Evolutionary conservation across 1,140 invertebrate genomes (phyloP).

Genomic region (Samia ricini): DNA sequence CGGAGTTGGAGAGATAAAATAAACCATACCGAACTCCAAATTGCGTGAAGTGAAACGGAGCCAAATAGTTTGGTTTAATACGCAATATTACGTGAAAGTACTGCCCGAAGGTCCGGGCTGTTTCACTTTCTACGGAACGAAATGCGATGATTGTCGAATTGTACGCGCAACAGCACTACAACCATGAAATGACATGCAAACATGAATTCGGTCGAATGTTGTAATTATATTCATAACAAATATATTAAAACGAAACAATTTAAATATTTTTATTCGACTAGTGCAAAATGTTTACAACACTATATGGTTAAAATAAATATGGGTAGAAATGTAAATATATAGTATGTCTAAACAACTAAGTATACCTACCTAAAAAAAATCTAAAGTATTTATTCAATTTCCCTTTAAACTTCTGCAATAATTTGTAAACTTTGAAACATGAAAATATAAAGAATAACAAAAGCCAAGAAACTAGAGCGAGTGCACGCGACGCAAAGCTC

Average conservation of each 20-base stretch:
- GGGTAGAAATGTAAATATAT: too few relatives aligned
- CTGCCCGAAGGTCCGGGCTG: slow-evolving; percentile 41
- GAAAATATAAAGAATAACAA: slow-evolving; percentile 19
- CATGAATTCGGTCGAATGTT: neutral
- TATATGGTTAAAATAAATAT: too few relatives aligned
- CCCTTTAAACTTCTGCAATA: neutral
- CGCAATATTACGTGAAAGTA: slow-evolving; percentile 39
- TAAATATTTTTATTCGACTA: too few relatives aligned
- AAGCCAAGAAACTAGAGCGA: slow-evolving; percentile 39
- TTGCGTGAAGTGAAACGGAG: neutral
- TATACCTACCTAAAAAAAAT: too few relatives aligned
- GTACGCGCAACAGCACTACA: slow-evolving; percentile 14
- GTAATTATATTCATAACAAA: neutral
- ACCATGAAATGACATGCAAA: slow-evolving; percentile 9
- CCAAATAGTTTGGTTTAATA: slow-evolving; percentile 1
- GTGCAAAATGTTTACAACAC: too few relatives aligned
- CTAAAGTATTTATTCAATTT: neutral
- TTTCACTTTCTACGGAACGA: slow-evolving; percentile 66
- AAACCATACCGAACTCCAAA: neutral
- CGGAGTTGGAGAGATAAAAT: slow-evolving; percentile 5
- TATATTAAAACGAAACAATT: neutral
- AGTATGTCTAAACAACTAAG: too few relatives aligned
- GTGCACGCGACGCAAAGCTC: slow-evolving; percentile 26
- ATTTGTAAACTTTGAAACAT: neutral
- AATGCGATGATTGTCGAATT: slow-evolving; percentile 47